These are phyloP conservation scores for Dromococcyx pavoninus DNA, from an alignment of 2,797 vertebrate species.

Conservation along the genomic window DNA sequence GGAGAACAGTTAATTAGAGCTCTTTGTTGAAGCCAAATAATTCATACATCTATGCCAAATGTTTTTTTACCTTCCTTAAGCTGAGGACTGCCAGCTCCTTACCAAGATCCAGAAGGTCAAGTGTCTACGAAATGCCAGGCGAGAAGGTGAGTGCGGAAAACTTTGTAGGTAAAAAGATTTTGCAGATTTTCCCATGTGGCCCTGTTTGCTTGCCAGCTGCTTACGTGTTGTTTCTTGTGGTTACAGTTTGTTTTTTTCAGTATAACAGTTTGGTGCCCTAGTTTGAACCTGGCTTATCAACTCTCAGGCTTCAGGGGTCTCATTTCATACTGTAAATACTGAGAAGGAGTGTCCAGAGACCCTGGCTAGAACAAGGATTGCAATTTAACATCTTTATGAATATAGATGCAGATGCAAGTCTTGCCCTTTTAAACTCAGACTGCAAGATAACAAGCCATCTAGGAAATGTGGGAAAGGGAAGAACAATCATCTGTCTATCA, in stretches of 20 bases:
- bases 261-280: background rate
- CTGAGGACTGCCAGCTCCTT: conserved; percentile 96
- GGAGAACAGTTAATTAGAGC: conserved; percentile 17
- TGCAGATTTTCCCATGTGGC: background rate
- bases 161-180: background rate
- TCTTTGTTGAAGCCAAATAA: conserved; percentile 23
- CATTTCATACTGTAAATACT: background rate
- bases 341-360: background rate
- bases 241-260: background rate
- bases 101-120: conserved; percentile 93
- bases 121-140: conserved; percentile 88
- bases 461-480: background rate
- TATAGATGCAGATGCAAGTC: background rate
- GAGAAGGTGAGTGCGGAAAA: conserved; percentile 86
- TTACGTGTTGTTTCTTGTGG: background rate
- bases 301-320: background rate
- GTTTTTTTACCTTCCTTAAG: conserved; percentile 74
- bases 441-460: background rate
- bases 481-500: background rate
- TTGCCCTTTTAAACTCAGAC: background rate
- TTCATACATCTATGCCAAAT: conserved; percentile 4
- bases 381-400: background rate
- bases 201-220: background rate
- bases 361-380: background rate
- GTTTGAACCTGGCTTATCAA: background rate